These are phyloP conservation scores for Anguilla marmorata DNA, from an alignment of 2,797 vertebrate species.

Conservation along the genomic window DNA sequence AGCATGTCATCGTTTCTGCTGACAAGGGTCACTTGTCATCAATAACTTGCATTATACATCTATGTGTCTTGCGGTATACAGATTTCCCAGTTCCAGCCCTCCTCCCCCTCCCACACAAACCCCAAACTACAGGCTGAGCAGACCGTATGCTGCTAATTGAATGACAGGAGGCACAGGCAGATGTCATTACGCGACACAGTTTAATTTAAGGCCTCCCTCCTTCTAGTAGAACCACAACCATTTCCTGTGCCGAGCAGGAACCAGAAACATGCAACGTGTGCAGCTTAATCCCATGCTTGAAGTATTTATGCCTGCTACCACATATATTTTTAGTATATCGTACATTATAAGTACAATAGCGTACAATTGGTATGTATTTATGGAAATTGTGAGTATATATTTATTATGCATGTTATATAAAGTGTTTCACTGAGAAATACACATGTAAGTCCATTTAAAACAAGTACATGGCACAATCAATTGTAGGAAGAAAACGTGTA, in stretches of 20 bases:
- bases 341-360: slow-evolving; percentile 46
- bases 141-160: slow-evolving; percentile 67
- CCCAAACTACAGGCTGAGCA: slow-evolving; percentile 64
- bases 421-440: not conserved
- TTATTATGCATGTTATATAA: slow-evolving; percentile 7
- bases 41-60: slow-evolving; percentile 53
- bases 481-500: not conserved
- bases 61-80: slow-evolving; percentile 36
- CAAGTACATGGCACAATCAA: not conserved
- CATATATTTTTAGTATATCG: slow-evolving; percentile 51
- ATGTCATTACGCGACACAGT: slow-evolving; percentile 65
- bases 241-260: slow-evolving; percentile 56
- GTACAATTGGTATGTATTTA: slow-evolving; percentile 16
- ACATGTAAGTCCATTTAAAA: not conserved
- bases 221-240: slow-evolving; percentile 64
- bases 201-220: slow-evolving; percentile 68
- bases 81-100: slow-evolving; percentile 45
- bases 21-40: slow-evolving; percentile 39
- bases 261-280: slow-evolving; percentile 34
- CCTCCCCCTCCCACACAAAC: slow-evolving; percentile 67
- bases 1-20: slow-evolving; percentile 30
- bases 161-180: slow-evolving; percentile 59
- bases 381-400: slow-evolving; percentile 6
- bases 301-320: slow-evolving; percentile 54
- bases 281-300: slow-evolving; percentile 38